A percentile compares a stretch with the other conserved stretches of the same genome.
These are phyloP conservation scores for Andrena marginata DNA, from an alignment of 2,888 invertebrate species.

Conservation along the genomic window DNA sequence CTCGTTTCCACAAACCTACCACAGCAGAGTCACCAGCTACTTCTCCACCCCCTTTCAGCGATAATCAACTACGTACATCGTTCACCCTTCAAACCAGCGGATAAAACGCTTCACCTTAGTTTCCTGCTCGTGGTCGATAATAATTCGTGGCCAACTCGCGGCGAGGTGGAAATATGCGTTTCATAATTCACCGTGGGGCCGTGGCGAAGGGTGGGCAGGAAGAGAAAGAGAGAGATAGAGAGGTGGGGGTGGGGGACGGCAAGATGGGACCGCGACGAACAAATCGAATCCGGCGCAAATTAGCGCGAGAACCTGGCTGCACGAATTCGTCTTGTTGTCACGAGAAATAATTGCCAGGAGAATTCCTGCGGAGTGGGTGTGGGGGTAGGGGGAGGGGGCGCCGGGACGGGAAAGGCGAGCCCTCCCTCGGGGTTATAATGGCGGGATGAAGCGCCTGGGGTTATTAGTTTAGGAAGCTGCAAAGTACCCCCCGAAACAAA, in stretches of 20 bases:
- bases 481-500: conserved; percentile 77
- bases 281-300: conserved; percentile 72
- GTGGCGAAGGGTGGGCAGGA: conserved; percentile 19
- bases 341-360: conserved; percentile 72
- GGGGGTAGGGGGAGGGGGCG: background rate
- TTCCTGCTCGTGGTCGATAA: background rate
- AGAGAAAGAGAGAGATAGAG: too few species aligned
- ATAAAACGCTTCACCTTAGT: background rate
- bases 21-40: too few species aligned
- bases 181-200: conserved; percentile 50
- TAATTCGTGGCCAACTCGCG: conserved; percentile 31
- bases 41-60: too few species aligned
- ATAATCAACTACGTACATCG: conserved; percentile 1
- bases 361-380: conserved; percentile 53
- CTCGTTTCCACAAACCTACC: too few species aligned
- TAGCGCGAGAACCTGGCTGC: conserved; percentile 60
- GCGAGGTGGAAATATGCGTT: conserved; percentile 48
- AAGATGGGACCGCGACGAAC: conserved; percentile 38
- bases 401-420: conserved; percentile 42
- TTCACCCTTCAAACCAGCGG: background rate
- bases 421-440: conserved; percentile 72
- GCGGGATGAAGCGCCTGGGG: conserved; percentile 75
- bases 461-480: conserved; percentile 82
- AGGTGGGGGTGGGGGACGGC: too few species aligned
- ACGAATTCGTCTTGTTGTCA: conserved; percentile 74